Evolutionary conservation across 2,888 invertebrate species (phyloP), one percentile per base, ranked within the genome.

Genomic region (Polyommatus icarus): DNA sequence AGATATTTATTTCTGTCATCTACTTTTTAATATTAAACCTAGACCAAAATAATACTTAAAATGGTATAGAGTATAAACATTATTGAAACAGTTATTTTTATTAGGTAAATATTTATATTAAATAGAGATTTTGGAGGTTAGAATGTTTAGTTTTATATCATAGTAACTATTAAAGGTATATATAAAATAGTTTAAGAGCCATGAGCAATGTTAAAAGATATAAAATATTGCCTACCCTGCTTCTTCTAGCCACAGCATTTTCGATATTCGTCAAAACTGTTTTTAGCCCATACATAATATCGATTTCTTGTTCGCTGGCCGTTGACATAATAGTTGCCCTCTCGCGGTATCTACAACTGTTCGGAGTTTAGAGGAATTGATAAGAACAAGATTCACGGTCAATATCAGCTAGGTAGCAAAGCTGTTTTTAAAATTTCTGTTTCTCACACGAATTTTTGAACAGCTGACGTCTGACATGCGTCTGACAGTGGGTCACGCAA

Each of bases 181-280:
- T n/a, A n/a, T n/a, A 3, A 12, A 12, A 40, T 40, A 40, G 40
- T 10, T 36, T 36, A 36, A 36, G 46, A 46, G 8, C 46, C 46
- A 46, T 46, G 3, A 46, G 3, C 12, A 10, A 10, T 46, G 8
- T 10, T 10, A 46, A 46, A 79, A 79, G 59, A 76, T 75, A 71
- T 18, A 0, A 24, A 61, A 24, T 24, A 12, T 8, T 12, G 12
- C 67, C 3, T 90, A 96, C 96, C 87, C 95, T 93, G 79, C 93
- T 91, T 80, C 96, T 91, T 81, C 91, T 94, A 5, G 91, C 87
- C 50, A 95, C 93, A 36, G 96, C 96, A 54, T 91, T 90, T 84
- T 96, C 95, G 71, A 97, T 95, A 86, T 95, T 93, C 76, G 94
- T 86, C 78, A 96, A 85, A 79, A 96, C 95, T 61, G 87, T 90